phyloP scores from a whole-genome alignment of 2,888 invertebrate genomes.

The Cheilosia urbana region DNA sequence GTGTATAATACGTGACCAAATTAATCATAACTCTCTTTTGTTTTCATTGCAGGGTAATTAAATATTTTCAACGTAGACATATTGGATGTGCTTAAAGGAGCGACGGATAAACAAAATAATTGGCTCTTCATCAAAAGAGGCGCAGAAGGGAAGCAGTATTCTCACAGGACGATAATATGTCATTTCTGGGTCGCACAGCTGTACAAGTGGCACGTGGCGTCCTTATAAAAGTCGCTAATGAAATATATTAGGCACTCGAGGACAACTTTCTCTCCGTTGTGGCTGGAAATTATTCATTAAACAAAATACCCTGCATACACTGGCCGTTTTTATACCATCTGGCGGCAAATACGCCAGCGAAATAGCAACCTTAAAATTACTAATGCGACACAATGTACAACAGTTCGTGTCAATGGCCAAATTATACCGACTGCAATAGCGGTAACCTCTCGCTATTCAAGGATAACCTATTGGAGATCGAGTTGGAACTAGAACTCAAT shows the following conservation, averaged over 20 bases:
- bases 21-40: constrained; percentile 37
- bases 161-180: constrained; percentile 1
- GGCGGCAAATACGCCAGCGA: constrained; percentile 22
- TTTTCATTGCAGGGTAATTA: constrained; percentile 71
- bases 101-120: constrained; percentile 31
- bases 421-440: constrained; percentile 68
- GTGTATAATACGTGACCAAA: constrained; percentile 33
- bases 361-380: constrained; percentile 13
- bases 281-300: constrained; percentile 11
- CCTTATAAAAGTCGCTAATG: constrained; percentile 28
- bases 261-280: constrained; percentile 2
- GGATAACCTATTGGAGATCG: constrained; percentile 80
- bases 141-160: neutral
- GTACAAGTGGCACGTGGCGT: constrained; percentile 29
- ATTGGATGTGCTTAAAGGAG: constrained; percentile 1
- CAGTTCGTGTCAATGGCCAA: constrained; percentile 72
- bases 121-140: constrained; percentile 9
- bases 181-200: constrained; percentile 35
- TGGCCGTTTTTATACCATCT: constrained; percentile 40
- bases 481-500: constrained; percentile 83
- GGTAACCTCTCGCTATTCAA: constrained; percentile 64
- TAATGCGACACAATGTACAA: constrained; percentile 72
- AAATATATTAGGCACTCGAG: constrained; percentile 48
- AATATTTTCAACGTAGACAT: constrained; percentile 37
- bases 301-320: neutral